Evolutionary conservation across 2,113 vertebrate species (phyloP).

Genomic region (Brienomyrus brachyistius): DNA sequence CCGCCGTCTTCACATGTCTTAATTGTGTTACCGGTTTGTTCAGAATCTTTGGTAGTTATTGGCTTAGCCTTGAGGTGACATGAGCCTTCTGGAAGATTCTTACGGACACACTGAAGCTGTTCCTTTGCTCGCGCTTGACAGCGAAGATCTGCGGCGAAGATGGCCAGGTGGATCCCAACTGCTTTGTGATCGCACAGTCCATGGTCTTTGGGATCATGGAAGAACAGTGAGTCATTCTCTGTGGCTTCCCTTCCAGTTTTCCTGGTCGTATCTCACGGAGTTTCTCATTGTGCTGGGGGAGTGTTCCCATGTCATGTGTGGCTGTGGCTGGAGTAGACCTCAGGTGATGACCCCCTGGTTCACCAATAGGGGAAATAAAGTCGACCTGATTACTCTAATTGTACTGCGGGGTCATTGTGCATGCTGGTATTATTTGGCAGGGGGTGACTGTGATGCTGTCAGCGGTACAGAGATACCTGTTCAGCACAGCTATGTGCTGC

Average conservation of each 20-base stretch:
- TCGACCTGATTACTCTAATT: background rate
- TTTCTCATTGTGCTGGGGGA: background rate
- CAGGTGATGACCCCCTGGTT: background rate
- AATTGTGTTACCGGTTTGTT: background rate
- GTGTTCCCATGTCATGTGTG: background rate
- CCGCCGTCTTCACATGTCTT: background rate
- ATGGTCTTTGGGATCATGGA: slow-evolving; percentile 83
- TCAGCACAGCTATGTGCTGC: background rate
- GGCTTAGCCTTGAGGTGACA: background rate
- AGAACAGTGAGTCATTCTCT: slow-evolving; percentile 76
- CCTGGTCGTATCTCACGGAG: background rate
- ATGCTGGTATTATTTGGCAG: background rate
- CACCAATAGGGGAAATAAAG: background rate
- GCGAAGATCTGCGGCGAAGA: slow-evolving; percentile 98
- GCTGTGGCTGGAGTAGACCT: background rate
- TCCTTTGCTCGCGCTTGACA: slow-evolving; percentile 46
- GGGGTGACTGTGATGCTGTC: background rate
- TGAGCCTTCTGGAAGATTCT: background rate
- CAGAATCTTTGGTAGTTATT: background rate
- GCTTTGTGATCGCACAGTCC: slow-evolving; percentile 86
- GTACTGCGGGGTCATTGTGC: background rate
- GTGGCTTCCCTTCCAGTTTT: background rate
- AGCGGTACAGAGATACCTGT: background rate
- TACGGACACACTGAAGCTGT: background rate
- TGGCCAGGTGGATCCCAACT: slow-evolving; percentile 95